Conservation (phyloP, 2,888 invertebrate genomes). For the Thereva unica region DNA sequence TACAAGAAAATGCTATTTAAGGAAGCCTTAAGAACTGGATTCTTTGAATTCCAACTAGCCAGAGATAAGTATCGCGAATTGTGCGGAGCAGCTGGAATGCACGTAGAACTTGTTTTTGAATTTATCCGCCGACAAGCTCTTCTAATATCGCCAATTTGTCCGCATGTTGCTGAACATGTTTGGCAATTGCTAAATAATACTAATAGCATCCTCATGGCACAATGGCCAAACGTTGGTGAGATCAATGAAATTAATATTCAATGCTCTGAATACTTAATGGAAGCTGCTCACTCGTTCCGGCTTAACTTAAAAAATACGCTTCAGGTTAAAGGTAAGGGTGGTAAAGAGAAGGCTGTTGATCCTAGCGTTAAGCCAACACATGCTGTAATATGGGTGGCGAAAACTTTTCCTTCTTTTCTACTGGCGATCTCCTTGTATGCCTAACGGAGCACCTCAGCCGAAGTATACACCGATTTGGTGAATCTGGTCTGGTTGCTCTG, state of each 20-base stretch:
- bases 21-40: conserved; percentile 89
- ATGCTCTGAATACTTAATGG: conserved; percentile 85
- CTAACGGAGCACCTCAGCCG: no score
- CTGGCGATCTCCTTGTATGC: no score
- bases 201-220: conserved; percentile 75
- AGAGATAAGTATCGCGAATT: conserved; percentile 95
- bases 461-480: no score
- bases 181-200: conserved; percentile 85
- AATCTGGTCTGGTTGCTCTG: no score
- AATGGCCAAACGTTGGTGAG: conserved; percentile 80
- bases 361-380: conserved; percentile 75
- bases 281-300: conserved; percentile 89
- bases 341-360: conserved; percentile 61
- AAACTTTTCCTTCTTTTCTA: conserved; percentile 94
- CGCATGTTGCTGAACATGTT: conserved; percentile 94
- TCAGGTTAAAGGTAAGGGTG: conserved; percentile 63
- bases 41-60: conserved; percentile 92
- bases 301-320: conserved; percentile 78
- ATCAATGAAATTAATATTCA: conserved; percentile 80
- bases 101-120: conserved; percentile 72
- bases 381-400: conserved; percentile 90
- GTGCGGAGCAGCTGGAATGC: conserved; percentile 78
- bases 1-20: conserved; percentile 91
- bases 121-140: conserved; percentile 90
- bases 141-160: conserved; percentile 92